Conservation (phyloP, 92 coral and sea anemone species). For the Nematostella vectensis region DNA sequence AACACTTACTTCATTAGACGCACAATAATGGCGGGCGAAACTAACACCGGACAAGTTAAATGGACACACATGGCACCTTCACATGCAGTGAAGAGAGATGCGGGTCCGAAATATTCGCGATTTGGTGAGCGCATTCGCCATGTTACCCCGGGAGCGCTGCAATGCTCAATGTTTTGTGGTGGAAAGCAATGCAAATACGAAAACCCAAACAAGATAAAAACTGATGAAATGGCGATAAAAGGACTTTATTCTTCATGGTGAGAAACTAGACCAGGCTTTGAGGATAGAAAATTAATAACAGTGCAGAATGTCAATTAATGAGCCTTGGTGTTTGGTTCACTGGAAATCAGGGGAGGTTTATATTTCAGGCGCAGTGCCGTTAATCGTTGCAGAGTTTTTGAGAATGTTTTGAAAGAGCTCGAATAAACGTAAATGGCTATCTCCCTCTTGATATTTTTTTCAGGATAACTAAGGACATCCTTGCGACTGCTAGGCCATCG, state of each 20-base stretch:
- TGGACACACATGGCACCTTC: slow-evolving; percentile 44
- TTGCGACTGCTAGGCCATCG: slow-evolving; percentile 95
- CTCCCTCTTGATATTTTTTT: too few species aligned
- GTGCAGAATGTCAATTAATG: too few species aligned
- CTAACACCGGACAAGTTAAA: slow-evolving; percentile 55
- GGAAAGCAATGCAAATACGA: slow-evolving; percentile 95
- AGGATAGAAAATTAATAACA: not conserved
- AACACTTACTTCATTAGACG: not conserved
- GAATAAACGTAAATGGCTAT: too few species aligned
- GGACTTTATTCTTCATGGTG: slow-evolving; percentile 96
- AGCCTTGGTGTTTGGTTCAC: too few species aligned
- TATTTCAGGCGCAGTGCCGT: not conserved
- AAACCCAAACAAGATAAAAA: slow-evolving; percentile 72
- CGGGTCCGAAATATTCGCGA: slow-evolving; percentile 92
- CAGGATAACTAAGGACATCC: slow-evolving; percentile 78
- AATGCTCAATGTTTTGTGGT: slow-evolving; percentile 98
- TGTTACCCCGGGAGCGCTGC: slow-evolving; percentile 77
- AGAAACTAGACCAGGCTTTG: slow-evolving; percentile 8
- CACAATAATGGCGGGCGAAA: slow-evolving; percentile 15
- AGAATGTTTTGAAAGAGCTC: not conserved
- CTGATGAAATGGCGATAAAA: slow-evolving; percentile 71
- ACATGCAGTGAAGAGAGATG: slow-evolving; percentile 51
- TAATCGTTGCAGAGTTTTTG: not conserved
- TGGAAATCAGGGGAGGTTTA: too few species aligned
- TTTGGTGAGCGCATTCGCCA: slow-evolving; percentile 91